phyloP scores from a whole-genome alignment of 2,797 vertebrate species.

The Aulostomus chinensis region DNA sequence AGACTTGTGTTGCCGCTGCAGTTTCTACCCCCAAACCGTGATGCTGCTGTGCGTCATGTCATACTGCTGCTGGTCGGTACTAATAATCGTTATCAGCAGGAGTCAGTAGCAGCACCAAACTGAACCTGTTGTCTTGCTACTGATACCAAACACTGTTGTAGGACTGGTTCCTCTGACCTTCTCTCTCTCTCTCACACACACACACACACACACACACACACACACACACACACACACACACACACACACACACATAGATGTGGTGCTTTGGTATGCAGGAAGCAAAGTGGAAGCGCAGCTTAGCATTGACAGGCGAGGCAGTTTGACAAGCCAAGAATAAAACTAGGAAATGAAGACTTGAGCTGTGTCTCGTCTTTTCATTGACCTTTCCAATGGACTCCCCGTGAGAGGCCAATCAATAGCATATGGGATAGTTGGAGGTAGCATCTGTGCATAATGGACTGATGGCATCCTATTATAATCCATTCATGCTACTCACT shows the following conservation, averaged over 20 bases:
- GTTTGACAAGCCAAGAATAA: conserved; percentile 76
- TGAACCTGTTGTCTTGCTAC: conserved; percentile 39
- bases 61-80: conserved; percentile 38
- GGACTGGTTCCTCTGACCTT: conserved; percentile 48
- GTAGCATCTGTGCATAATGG: conserved; percentile 34
- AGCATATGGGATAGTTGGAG: conserved; percentile 58
- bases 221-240: conserved; percentile 14
- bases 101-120: conserved; percentile 42
- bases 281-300: conserved; percentile 53
- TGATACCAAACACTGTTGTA: conserved; percentile 48
- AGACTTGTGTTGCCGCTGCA: no score
- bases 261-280: conserved; percentile 64
- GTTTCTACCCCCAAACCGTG: conserved; percentile 24
- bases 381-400: conserved; percentile 68
- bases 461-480: conserved; percentile 48
- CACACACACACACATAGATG: conserved; percentile 27
- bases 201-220: background rate
- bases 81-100: conserved; percentile 48
- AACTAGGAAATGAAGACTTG: conserved; percentile 74
- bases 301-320: conserved; percentile 63
- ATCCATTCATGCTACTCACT: conserved; percentile 26
- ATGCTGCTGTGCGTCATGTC: conserved; percentile 32
- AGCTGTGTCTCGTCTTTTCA: conserved; percentile 61
- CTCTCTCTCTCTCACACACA: conserved; percentile 19
- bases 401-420: conserved; percentile 64